phyloP scores from a whole-genome alignment of 1,140 invertebrate genomes.

The Magallana gigas region DNA sequence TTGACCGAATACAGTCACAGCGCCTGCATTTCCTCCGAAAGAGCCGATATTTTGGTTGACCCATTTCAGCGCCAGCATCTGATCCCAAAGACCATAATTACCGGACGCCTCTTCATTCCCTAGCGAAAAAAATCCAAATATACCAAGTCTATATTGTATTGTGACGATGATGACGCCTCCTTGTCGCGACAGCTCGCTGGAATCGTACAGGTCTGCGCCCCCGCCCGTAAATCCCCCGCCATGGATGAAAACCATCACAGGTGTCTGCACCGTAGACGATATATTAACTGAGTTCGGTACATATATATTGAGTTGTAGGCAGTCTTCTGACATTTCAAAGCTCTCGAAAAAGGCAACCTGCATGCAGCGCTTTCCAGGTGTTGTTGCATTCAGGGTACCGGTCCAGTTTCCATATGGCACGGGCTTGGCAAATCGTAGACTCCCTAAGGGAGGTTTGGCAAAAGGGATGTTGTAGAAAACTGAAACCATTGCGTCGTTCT shows the following conservation, averaged over 20 bases:
- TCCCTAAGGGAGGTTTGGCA: constrained; percentile 92
- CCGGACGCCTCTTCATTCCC: constrained; percentile 62
- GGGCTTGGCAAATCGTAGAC: constrained; percentile 87
- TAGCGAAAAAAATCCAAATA: constrained; percentile 88
- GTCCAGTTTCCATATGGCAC: constrained; percentile 83
- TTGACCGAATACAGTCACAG: constrained; percentile 96
- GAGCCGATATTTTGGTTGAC: constrained; percentile 91
- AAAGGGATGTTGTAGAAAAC: constrained; percentile 93
- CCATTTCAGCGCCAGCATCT: constrained; percentile 87
- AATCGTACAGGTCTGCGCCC: constrained; percentile 94
- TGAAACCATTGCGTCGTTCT: not conserved
- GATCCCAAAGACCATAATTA: constrained; percentile 83
- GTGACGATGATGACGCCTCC: constrained; percentile 89
- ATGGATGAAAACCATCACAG: constrained; percentile 96
- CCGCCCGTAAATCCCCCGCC: constrained; percentile 95
- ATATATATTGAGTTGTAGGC: constrained; percentile 93
- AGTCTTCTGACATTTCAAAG: constrained; percentile 86
- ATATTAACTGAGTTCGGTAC: constrained; percentile 81
- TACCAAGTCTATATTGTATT: constrained; percentile 87
- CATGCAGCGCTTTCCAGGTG: not conserved
- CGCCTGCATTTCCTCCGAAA: constrained; percentile 95
- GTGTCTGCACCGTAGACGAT: not conserved
- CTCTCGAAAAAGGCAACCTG: not conserved
- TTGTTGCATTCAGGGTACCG: not conserved
- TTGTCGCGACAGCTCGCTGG: constrained; percentile 84